Evolutionary conservation across 1,140 invertebrate genomes (phyloP), one percentile per base, ranked within the genome.

Genomic region (Euwallacea similis): DNA sequence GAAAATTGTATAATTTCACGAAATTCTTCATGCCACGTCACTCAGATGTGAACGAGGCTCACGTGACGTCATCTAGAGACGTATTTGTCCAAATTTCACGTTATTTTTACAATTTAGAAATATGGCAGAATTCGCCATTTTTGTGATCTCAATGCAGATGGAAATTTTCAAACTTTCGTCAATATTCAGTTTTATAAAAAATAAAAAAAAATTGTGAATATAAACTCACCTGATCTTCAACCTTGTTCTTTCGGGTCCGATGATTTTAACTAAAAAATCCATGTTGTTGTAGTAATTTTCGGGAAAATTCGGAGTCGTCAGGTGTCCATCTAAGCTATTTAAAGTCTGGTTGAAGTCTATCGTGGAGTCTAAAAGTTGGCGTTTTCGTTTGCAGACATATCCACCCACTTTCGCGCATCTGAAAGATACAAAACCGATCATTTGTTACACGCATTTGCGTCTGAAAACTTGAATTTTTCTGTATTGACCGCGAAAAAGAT

Each of bases 271-370:
- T 78, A 84, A 86, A 77, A 90, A 89, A 78, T 91, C 86, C 53
- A 90, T 78, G 73, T 91, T 87, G 72, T 89, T 87, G 74, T 87
- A 85, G 80, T 93, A 93, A 66, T 85, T 81, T 7, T 80, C 83
- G 0, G 91, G 91, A 75, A 87, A 88, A 72, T 88, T 87, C 1
- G 87, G 87, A 8, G 88, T 89, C 0, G 83, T 85, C 21, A 91
- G 69, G 11, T 81, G 78, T 6, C 87, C 87, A 54, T 85, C 83
- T 0, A 81, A 81, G 7, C 84, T 86, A n/a, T 84, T 82, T 6
- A 86, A 71, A 0, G 85, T 86, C 76, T 69, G 83, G 82, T 83
- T 85, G 71, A 79, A 79, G 71, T 81, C 79, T 68, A 77, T 73
- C 43, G 75, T 78, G 7, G 69, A 44, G 7, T 74, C 74, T 2